phyloP scores from a whole-genome alignment of 1,140 invertebrate genomes.

The Penaeus indicus region DNA sequence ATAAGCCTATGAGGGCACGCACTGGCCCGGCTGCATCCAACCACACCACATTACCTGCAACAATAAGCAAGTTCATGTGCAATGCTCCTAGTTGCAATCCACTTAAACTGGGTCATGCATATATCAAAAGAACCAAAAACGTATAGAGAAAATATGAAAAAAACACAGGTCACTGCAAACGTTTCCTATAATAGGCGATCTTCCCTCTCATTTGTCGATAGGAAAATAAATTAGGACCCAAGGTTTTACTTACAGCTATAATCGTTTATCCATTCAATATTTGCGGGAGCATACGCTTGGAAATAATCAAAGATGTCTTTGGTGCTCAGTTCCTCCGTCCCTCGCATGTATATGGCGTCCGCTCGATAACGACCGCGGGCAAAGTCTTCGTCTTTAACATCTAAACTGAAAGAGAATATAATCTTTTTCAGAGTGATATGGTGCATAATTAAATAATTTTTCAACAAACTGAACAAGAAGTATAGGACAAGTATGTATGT shows the following conservation, averaged over 20 bases:
- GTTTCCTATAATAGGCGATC: background rate
- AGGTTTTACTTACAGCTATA: conserved; percentile 19
- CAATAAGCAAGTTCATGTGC: background rate
- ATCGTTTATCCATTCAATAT: conserved; percentile 33
- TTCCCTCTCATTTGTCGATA: background rate
- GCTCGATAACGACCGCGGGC: conserved; percentile 24
- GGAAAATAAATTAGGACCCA: background rate
- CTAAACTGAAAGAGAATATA: conserved; percentile 15
- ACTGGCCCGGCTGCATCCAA: conserved; percentile 23
- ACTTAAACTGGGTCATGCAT: no score
- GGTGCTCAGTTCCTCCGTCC: conserved; percentile 18
- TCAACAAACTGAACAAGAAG: no score
- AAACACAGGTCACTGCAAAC: background rate
- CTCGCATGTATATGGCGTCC: conserved; percentile 31
- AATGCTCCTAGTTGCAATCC: background rate
- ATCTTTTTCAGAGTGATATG: no score
- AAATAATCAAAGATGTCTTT: conserved; percentile 36
- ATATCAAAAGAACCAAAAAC: no score
- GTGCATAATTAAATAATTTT: background rate
- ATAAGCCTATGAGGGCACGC: conserved; percentile 19
- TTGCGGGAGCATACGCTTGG: conserved; percentile 29
- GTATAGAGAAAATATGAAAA: background rate
- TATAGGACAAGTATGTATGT: no score
- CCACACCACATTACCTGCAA: conserved; percentile 39
- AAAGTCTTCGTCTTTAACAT: conserved; percentile 42